Conservation (phyloP, 2,113 vertebrate genomes). For the Forbesichthys papilliferus region DNA sequence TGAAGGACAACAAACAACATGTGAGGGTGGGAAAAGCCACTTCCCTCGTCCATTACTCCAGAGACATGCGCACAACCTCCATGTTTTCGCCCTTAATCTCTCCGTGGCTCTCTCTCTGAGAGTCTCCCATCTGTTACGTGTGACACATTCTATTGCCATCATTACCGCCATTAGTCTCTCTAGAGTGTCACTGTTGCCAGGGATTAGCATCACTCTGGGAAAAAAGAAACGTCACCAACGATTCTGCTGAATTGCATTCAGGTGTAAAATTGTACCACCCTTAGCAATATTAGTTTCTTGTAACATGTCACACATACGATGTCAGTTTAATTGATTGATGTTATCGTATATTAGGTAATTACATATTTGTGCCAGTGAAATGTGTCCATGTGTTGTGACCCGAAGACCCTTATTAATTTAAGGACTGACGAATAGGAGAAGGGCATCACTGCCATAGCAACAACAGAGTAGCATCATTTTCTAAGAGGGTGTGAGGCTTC, state of each 20-base stretch:
- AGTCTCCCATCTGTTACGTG: slow-evolving; percentile 63
- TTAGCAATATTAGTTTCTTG: no score
- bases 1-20: slow-evolving; percentile 58
- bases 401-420: slow-evolving; percentile 11
- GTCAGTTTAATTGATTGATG: no score
- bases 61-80: slow-evolving; percentile 52
- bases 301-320: no score
- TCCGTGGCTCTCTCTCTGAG: neutral
- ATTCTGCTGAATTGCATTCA: neutral
- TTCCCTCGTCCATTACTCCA: slow-evolving; percentile 57
- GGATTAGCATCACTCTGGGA: slow-evolving; percentile 48
- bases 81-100: neutral
- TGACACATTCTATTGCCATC: slow-evolving; percentile 54
- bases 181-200: slow-evolving; percentile 50
- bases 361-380: no score
- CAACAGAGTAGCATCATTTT: slow-evolving; percentile 8
- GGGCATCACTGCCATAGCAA: slow-evolving; percentile 62
- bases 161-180: slow-evolving; percentile 63
- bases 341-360: no score
- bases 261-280: no score
- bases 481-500: neutral
- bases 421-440: slow-evolving; percentile 50
- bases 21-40: slow-evolving; percentile 38
- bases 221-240: slow-evolving; percentile 20
- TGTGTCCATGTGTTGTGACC: slow-evolving; percentile 8